These are phyloP conservation scores for Toxotes chatareus DNA, from an alignment of 2,113 vertebrate genomes.

Conservation along the genomic window DNA sequence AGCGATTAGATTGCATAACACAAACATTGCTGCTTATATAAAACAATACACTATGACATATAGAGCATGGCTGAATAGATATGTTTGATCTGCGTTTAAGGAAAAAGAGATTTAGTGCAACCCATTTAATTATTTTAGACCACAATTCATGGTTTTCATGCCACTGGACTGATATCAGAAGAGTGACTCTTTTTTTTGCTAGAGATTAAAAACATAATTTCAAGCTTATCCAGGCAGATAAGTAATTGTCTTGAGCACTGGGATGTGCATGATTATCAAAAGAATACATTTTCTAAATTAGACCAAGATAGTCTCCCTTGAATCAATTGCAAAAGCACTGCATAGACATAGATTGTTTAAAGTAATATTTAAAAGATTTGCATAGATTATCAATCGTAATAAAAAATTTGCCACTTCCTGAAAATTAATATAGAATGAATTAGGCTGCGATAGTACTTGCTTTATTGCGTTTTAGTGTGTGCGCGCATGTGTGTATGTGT, in stretches of 20 bases:
- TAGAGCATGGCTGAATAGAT: conserved; percentile 37
- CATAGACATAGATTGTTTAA: conserved; percentile 77
- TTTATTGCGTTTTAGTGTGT: conserved; percentile 70
- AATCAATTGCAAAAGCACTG: conserved; percentile 74
- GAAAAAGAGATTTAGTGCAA: conserved; percentile 58
- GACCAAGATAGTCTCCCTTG: conserved; percentile 70
- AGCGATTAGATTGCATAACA: conserved; percentile 54
- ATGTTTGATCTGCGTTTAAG: conserved; percentile 50
- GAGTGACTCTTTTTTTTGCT: conserved; percentile 40
- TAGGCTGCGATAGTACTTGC: conserved; percentile 66
- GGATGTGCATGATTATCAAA: conserved; percentile 80
- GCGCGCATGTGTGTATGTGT: conserved; percentile 48
- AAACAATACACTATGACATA: conserved; percentile 31
- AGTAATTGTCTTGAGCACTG: conserved; percentile 80
- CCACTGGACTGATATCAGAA: conserved; percentile 65
- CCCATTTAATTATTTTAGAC: conserved; percentile 60
- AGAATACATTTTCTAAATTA: conserved; percentile 82
- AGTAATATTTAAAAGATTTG: conserved; percentile 80
- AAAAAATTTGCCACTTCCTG: conserved; percentile 75
- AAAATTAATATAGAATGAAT: conserved; percentile 81
- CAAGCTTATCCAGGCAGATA: conserved; percentile 80
- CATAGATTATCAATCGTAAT: conserved; percentile 82
- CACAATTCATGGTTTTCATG: conserved; percentile 63
- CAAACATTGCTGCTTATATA: conserved; percentile 32
- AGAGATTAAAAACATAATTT: conserved; percentile 80